Evolutionary conservation across 2,888 invertebrate species (phyloP), one percentile per base, ranked within the genome.

Genomic region (Orthosia gracilis): DNA sequence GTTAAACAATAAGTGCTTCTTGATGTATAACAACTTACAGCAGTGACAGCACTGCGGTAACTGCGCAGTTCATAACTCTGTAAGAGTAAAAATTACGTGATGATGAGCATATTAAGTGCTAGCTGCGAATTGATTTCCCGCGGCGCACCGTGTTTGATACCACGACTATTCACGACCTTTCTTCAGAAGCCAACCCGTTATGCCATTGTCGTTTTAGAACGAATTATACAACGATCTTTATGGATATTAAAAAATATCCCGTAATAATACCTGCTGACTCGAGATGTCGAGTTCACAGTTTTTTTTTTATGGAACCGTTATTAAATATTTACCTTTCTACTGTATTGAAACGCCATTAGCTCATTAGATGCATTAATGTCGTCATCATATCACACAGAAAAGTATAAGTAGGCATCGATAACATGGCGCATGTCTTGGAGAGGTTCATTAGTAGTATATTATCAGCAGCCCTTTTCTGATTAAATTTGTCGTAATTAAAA

Each of bases 221-320:
- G 61, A 84, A 81, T 78, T 74, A 84, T 64, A 74, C 62, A 81
- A 69, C 61, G 78, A 84, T 78, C 72, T 81, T 64, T 83, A 83
- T 83, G 85, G 74, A 72, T 84, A 81, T 81, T 77, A 81, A 59
- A 61, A 82, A 75, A 82, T 70, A 70, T 81, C 69, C 82, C 81
- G 83, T 81, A 84, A 84, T 76, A 80, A 84, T 76, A 80, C 67
- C 65, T 73, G 64, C n/a, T 40, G 50, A 54, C 31, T 73, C 18
- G 18, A 71, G 55, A 63, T 40, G 52, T 49, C 3, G 65, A 66
- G 52, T 40, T 75, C 49, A 62, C 55, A 23, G 26, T 61, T 77
- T 7, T 52, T 61, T 77, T 7, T 52, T 52, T 58, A 64, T 26
- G 47, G 17, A 12, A 73, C 73, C 79, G 75, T 79, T 81, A 83